Base-by-base conservation (phyloP, 2,797 vertebrate genomes). In the Alca torda region DNA sequence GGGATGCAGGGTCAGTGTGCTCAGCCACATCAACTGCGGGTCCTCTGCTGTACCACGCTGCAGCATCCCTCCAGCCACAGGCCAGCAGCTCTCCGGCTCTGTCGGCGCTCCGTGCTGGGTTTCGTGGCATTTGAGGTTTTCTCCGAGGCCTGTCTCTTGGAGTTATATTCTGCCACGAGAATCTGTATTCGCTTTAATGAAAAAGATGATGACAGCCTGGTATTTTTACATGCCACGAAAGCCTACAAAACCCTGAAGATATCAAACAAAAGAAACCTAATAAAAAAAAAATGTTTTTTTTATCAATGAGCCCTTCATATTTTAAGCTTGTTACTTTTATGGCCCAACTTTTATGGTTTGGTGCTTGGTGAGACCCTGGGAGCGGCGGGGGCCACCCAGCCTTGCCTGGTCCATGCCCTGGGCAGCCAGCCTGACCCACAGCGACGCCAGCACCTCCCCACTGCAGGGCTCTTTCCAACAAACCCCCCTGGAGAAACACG, bases 321-420 rank as follows among this genome's bases (percentile, higher is more conserved):
- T 35, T 35, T 19, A 31, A 37, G 6, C 8, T 45, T 5, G 45
- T 33, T 41, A 8, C 8, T 68, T 72, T 33, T 46, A 30, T 3
- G 12, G 75, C 15, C 35, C 4, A 3, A 15, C 3, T 39, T 65
- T 18, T 2, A 7, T 0, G 23, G 9, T 6, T 64, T 7, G 0
- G 54, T 30, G 50, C 43, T 63, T 20, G 26, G 35, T 10, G 48
- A 63, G 83, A 25, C 24, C 19, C 61, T 39, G 67, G 63, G 17
- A 67, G 28, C 1, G 1, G 33, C 7, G 9, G 25, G 39, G 35
- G 16, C 6, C 1, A 10, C 8, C n/a, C 85, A 87, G 43, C 57
- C 39, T 5, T 30, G 54, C 41, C 61, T 16, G 15, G 10, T 4
- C 33, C 57, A 48, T 37, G 39, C 51, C 67, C 15, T 5, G 25